These are phyloP conservation scores for Lapara coniferarum DNA, from an alignment of 2,888 invertebrate genomes.

Conservation along the genomic window DNA sequence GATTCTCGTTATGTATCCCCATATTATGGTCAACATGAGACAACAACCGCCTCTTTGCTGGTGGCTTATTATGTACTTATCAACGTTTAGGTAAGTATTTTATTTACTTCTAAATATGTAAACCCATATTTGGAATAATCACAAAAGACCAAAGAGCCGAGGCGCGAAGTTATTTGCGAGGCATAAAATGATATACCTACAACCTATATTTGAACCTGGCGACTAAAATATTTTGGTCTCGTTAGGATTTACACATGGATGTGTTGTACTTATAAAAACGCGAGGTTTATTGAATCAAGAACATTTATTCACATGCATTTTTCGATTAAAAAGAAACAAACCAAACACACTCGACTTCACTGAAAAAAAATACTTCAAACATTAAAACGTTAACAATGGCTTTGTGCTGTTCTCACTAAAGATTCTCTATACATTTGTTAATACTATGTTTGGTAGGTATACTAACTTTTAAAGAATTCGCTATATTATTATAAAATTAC, in stretches of 20 bases:
- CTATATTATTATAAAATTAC: neutral
- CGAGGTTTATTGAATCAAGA: conserved; percentile 58
- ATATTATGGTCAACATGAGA: no score
- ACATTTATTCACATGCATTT: conserved; percentile 82
- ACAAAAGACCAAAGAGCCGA: no score
- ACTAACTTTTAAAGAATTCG: neutral
- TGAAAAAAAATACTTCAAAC: conserved; percentile 67
- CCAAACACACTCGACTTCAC: conserved; percentile 77
- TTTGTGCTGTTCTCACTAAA: conserved; percentile 58
- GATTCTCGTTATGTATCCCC: no score
- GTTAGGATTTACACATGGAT: neutral
- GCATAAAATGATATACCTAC: no score
- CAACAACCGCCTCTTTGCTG: no score
- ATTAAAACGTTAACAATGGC: conserved; percentile 49
- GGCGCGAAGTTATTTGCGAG: no score
- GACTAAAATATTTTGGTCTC: neutral
- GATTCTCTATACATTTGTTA: conserved; percentile 12
- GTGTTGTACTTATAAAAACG: conserved; percentile 13
- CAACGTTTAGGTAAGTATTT: no score
- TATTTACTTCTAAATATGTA: no score
- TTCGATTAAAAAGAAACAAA: conserved; percentile 73
- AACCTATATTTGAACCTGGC: neutral
- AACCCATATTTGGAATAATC: no score
- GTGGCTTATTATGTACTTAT: no score
- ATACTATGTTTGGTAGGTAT: conserved; percentile 8